These are phyloP conservation scores for Pseudochaenichthys georgianus DNA, from an alignment of 2,797 vertebrate genomes.

Conservation along the genomic window DNA sequence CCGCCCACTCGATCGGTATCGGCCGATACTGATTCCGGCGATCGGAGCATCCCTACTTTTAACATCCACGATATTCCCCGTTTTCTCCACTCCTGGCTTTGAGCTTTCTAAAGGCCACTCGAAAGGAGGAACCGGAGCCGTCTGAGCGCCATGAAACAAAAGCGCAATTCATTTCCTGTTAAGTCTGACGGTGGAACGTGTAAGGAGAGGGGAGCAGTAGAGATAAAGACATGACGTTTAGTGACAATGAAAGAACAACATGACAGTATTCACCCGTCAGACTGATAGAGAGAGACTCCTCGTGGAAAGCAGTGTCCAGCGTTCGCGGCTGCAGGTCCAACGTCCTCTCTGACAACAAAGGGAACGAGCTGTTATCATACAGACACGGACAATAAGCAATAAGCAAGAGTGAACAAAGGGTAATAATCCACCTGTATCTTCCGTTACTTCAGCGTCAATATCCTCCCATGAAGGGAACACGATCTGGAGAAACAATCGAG, in stretches of 20 bases:
- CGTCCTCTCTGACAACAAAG: slow-evolving; percentile 55
- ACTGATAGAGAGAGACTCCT: slow-evolving; percentile 58
- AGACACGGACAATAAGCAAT: neutral
- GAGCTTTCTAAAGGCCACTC: neutral
- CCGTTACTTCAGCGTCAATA: slow-evolving; percentile 28
- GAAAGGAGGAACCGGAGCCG: neutral
- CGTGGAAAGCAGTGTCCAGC: slow-evolving; percentile 70
- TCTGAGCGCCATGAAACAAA: slow-evolving; percentile 1
- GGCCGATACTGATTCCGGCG: too few relatives aligned
- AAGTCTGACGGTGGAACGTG: neutral
- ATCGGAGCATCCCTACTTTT: neutral
- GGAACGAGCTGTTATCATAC: slow-evolving; percentile 5
- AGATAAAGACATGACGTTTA: neutral
- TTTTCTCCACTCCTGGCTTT: neutral
- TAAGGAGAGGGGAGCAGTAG: neutral
- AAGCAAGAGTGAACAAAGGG: slow-evolving; percentile 3
- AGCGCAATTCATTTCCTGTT: neutral
- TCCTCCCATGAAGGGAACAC: slow-evolving; percentile 74
- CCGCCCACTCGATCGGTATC: too few relatives aligned
- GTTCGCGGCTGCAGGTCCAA: too few relatives aligned
- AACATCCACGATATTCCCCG: neutral
- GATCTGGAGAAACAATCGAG: slow-evolving; percentile 59
- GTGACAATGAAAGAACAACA: slow-evolving; percentile 13
- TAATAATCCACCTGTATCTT: slow-evolving; percentile 63
- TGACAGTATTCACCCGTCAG: slow-evolving; percentile 59